Evolutionary conservation across 1,140 invertebrate genomes (phyloP), one percentile per base, ranked within the genome.

Genomic region (Gonioctena quinquepunctata): DNA sequence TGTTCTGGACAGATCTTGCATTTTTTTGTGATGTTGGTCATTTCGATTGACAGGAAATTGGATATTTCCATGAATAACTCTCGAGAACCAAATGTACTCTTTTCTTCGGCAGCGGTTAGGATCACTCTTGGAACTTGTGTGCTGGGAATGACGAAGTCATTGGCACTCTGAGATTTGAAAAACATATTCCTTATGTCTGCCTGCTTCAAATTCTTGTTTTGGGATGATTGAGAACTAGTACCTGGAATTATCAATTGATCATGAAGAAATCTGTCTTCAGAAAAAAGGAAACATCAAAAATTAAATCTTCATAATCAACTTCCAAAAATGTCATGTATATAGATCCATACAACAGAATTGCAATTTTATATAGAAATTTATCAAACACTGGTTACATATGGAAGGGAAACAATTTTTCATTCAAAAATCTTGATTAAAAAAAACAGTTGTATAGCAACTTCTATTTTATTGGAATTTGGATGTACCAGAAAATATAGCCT

Each of bases 151-250:
- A 52, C 49, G 65, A 70, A 73, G 21, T 67, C 54, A 22, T 52
- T 48, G 42, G 50, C 25, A 27, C 61, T 67, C 57, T 63, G 42
- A 16, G 61, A 52, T 68, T 77, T 78, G n/a, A 66, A 26, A 69
- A 80, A 79, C 77, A 80, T 79, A 66, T 52, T 71, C 61, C 77
- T 73, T 61, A 80, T 79, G 61, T 80, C 79, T 7, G 71, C 67
- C 63, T 80, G 79, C 56, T 77, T 78, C 25, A 78, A 63, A 68
- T 68, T 59, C 56, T 70, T 80, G 16, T 54, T 66, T 13, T 52
- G 48, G 11, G 16, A 13, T 19, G n/a, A 3, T 27, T 52, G 33
- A 18, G 48, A 21, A 49, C 3, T 6, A 0, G 0, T 42, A 42
- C 33, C 33, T 42, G 33, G 11, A 42, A 42, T 42, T n/a, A n/a